phyloP scores from a whole-genome alignment of 2,113 vertebrate genomes.

The Anhinga rufa region DNA sequence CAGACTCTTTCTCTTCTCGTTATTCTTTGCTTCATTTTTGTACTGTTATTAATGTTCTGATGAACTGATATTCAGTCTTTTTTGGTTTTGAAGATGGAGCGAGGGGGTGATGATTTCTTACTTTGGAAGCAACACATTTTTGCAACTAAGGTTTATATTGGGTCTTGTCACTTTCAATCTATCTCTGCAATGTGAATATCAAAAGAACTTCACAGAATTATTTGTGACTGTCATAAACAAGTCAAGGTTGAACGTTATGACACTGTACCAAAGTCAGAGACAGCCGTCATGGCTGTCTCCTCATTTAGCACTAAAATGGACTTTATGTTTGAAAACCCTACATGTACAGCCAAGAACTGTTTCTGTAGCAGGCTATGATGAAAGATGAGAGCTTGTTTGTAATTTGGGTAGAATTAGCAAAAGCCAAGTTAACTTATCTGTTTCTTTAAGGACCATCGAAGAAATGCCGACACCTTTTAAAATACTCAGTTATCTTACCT shows the following conservation, averaged over 20 bases:
- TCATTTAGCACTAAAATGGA: background rate
- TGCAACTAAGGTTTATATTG: background rate
- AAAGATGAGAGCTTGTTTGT: background rate
- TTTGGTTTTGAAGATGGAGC: background rate
- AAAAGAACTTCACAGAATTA: background rate
- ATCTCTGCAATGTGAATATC: background rate
- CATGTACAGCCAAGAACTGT: background rate
- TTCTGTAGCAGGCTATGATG: background rate
- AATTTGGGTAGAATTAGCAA: background rate
- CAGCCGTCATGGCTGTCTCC: background rate
- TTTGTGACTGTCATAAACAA: background rate
- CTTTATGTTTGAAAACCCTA: background rate
- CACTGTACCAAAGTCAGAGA: background rate
- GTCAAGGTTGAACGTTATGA: background rate
- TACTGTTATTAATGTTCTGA: background rate
- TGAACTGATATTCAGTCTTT: background rate
- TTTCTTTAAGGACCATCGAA: conserved; percentile 77
- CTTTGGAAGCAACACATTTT: background rate
- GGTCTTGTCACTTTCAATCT: background rate
- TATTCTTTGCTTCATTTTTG: background rate
- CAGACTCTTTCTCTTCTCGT: background rate
- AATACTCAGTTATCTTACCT: conserved; percentile 88
- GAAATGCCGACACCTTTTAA: conserved; percentile 89
- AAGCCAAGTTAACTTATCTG: background rate
- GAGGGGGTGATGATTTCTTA: background rate